phyloP scores from a whole-genome alignment of 1,140 invertebrate genomes.

The Dolichoris vasculosae region DNA sequence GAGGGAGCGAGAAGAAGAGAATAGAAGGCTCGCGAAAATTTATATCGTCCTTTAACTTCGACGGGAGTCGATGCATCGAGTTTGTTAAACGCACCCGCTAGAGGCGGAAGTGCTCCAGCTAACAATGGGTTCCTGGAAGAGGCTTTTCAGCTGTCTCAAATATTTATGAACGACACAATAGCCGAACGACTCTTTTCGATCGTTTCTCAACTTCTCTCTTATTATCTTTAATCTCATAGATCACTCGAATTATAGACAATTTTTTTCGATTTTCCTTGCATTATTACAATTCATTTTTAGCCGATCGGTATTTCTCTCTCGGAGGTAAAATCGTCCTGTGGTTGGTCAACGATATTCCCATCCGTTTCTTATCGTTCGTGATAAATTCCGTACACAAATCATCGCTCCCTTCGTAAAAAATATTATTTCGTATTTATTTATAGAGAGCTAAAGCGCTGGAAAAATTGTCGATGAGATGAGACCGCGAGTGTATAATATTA shows the following conservation, averaged over 20 bases:
- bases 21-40: constrained; percentile 11
- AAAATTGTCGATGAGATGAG: no score
- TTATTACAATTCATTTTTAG: neutral
- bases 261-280: no score
- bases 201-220: neutral
- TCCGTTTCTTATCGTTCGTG: neutral
- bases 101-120: constrained; percentile 24
- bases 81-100: neutral
- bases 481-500: neutral
- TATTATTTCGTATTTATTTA: no score
- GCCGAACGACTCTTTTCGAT: neutral
- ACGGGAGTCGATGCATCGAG: neutral
- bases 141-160: neutral
- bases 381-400: neutral
- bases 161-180: constrained; percentile 27
- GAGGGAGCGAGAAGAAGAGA: neutral
- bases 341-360: neutral
- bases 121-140: constrained; percentile 30
- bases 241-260: neutral
- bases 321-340: neutral
- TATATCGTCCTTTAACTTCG: constrained; percentile 7
- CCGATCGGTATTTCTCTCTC: neutral
- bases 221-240: neutral
- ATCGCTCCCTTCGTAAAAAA: neutral
- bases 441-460: no score